A percentile compares a stretch with the other conserved stretches of the same genome.
phyloP scores from a whole-genome alignment of 2,797 vertebrate species.

The Pteropus rufus region DNA sequence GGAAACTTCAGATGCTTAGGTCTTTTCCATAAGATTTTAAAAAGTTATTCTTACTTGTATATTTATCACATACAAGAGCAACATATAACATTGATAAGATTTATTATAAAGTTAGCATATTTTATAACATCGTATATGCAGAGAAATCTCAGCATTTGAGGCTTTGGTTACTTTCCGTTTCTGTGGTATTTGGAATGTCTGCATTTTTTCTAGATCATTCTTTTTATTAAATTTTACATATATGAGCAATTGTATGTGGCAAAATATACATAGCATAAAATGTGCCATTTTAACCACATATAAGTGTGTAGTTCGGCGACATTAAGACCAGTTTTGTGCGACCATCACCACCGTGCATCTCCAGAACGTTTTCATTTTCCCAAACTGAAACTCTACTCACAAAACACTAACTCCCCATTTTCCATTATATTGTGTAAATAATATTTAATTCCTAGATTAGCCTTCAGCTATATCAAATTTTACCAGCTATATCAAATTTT shows the following conservation, averaged over 20 bases:
- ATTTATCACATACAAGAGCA: neutral
- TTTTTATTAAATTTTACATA: neutral
- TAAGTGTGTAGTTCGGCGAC: neutral
- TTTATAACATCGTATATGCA: neutral
- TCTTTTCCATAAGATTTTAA: neutral
- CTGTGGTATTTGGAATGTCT: neutral
- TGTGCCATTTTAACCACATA: neutral
- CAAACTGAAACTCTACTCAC: neutral
- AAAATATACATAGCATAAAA: neutral
- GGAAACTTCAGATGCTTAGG: neutral
- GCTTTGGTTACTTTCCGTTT: neutral
- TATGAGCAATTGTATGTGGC: neutral
- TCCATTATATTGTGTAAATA: neutral
- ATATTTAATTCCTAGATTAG: neutral
- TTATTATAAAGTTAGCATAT: neutral
- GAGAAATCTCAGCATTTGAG: neutral
- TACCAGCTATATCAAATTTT: neutral
- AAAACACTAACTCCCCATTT: neutral
- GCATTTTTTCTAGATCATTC: neutral
- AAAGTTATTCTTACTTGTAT: neutral
- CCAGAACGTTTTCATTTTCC: neutral
- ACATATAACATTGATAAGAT: neutral
- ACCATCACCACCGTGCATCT: neutral
- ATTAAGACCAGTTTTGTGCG: neutral
- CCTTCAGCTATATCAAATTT: neutral